These are phyloP conservation scores for Taphrorychus bicolor DNA, from an alignment of 2,888 invertebrate species.

Conservation along the genomic window DNA sequence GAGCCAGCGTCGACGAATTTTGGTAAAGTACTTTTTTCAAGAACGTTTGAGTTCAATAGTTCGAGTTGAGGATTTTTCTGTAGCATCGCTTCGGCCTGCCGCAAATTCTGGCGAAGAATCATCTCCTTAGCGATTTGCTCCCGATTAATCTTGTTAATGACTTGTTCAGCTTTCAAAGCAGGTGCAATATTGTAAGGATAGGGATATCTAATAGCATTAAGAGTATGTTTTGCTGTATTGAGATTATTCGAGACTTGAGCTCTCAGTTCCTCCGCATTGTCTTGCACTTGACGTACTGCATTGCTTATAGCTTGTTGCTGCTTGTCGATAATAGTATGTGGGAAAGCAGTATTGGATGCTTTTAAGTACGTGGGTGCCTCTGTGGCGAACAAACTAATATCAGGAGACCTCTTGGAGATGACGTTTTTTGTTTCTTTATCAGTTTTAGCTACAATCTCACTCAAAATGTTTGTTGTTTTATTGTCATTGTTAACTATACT, in stretches of 20 bases:
- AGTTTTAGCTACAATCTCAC: too few relatives aligned
- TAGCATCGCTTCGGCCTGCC: neutral
- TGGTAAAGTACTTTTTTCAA: neutral
- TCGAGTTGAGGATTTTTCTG: neutral
- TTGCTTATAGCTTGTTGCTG: neutral
- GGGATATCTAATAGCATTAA: too few relatives aligned
- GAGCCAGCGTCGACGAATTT: slow-evolving; percentile 14
- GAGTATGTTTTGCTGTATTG: neutral
- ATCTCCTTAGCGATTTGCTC: neutral
- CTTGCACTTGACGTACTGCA: neutral
- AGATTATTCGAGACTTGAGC: neutral
- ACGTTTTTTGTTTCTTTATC: neutral
- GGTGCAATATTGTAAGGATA: too few relatives aligned
- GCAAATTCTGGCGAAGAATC: neutral
- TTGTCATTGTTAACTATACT: too few relatives aligned
- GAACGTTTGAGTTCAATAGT: neutral
- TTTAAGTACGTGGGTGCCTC: neutral
- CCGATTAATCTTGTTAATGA: neutral
- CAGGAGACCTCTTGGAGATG: neutral
- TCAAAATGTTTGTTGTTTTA: too few relatives aligned
- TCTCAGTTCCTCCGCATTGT: neutral
- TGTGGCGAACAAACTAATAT: neutral
- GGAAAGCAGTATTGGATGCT: neutral
- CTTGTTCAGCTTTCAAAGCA: too few relatives aligned
- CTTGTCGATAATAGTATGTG: neutral